These are phyloP conservation scores for Sinelater perroti DNA, from an alignment of 2,888 invertebrate genomes.

Conservation along the genomic window DNA sequence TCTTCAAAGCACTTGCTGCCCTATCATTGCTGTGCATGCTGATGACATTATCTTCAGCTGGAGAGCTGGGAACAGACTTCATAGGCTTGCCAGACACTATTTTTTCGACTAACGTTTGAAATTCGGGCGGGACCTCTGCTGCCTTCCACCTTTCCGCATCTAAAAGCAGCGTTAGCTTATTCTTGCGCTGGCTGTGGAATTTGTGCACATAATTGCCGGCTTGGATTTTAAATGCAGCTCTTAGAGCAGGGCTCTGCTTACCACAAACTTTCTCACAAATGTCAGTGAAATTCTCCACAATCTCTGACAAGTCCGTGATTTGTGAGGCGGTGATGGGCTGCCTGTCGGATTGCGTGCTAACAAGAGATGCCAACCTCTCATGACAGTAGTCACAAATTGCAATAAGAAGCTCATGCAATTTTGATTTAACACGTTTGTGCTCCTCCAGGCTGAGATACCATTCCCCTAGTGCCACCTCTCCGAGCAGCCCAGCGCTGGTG, in stretches of 20 bases:
- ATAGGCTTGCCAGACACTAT: slow-evolving; percentile 63
- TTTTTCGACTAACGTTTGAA: slow-evolving; percentile 82
- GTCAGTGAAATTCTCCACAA: slow-evolving; percentile 81
- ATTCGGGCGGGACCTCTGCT: slow-evolving; percentile 88
- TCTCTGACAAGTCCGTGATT: slow-evolving; percentile 77
- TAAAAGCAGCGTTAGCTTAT: slow-evolving; percentile 82
- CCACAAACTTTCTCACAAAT: slow-evolving; percentile 80
- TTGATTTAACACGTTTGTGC: slow-evolving; percentile 72
- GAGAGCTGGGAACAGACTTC: slow-evolving; percentile 55
- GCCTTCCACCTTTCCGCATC: slow-evolving; percentile 95
- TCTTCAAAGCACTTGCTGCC: slow-evolving; percentile 44
- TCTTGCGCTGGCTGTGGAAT: slow-evolving; percentile 89
- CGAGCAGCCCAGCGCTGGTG: slow-evolving; percentile 66
- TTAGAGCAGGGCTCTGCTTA: slow-evolving; percentile 78
- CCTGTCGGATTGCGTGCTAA: slow-evolving; percentile 79
- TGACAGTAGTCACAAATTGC: slow-evolving; percentile 93
- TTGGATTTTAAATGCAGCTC: slow-evolving; percentile 85
- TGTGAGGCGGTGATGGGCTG: slow-evolving; percentile 79
- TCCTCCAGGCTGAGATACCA: slow-evolving; percentile 77
- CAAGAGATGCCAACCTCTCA: slow-evolving; percentile 88
- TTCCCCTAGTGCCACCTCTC: slow-evolving; percentile 62
- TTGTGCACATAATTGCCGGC: slow-evolving; percentile 90
- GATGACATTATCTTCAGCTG: slow-evolving; percentile 47
- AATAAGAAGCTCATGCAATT: slow-evolving; percentile 78
- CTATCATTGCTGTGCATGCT: slow-evolving; percentile 42